phyloP scores from a whole-genome alignment of 2,797 vertebrate species.

The Gorsachius magnificus region DNA sequence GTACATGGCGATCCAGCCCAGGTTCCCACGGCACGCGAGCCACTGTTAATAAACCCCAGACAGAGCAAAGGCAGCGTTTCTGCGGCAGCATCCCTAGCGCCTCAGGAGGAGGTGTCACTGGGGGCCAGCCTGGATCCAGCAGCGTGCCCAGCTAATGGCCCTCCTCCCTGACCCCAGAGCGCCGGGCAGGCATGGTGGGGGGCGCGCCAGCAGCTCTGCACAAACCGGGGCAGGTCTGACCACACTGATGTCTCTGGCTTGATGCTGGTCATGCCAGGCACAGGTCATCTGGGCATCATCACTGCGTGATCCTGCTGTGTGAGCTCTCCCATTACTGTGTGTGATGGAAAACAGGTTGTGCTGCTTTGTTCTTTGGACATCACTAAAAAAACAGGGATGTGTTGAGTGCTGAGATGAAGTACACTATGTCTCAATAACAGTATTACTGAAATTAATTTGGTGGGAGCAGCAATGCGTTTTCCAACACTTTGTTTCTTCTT shows the following conservation, averaged over 20 bases:
- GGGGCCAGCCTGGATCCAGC: background rate
- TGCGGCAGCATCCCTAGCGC: accelerated
- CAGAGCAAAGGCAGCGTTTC: background rate
- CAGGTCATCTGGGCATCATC: background rate
- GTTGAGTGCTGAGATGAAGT: background rate
- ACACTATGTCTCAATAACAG: accelerated
- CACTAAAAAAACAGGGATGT: background rate
- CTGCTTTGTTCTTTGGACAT: accelerated
- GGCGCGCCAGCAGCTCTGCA: accelerated
- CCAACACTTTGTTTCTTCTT: slow-evolving; percentile 51
- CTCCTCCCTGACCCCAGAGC: background rate
- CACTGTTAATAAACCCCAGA: accelerated
- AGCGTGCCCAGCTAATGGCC: accelerated
- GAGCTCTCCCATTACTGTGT: background rate
- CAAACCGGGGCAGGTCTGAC: accelerated
- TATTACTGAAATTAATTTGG: background rate
- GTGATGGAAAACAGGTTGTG: background rate
- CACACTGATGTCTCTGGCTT: accelerated
- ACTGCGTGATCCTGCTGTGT: background rate
- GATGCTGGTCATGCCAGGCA: accelerated
- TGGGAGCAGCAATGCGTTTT: background rate
- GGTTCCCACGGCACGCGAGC: accelerated
- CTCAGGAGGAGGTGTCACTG: accelerated
- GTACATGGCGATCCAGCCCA: accelerated
- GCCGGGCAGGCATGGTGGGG: accelerated